Evolutionary conservation across 2,113 vertebrate species (phyloP), one percentile per base, ranked within the genome.

Genomic region (Microcebus lehilahytsara): DNA sequence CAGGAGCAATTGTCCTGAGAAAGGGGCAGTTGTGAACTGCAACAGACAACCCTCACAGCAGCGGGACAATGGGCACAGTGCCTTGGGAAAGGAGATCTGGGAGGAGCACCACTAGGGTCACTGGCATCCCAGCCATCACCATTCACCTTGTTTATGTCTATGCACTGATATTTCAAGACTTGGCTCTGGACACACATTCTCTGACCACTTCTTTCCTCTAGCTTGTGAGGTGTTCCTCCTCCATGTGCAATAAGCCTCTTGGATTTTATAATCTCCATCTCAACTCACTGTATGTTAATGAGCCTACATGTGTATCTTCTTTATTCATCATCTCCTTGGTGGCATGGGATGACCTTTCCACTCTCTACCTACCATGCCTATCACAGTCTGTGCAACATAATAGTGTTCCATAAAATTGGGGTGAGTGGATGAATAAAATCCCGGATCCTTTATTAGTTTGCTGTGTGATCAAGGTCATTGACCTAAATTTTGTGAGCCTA

Each of bases 161-260:
- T 25, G 74, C 14, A 66, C 58, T 83, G 16, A 27, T 10, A 66
- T 93, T 94, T 85, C 34, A 91, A 83, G 77, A 67, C 19, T 32
- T 64, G 56, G 27, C 25, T 53, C 17, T 89, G 56, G 1, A 5
- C 27, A 22, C 51, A 25, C 3, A 25, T 46, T 88, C 34, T 89
- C 64, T 91, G 56, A 85, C 25, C 16, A 6, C 0, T 69, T 83
- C 12, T 83, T 67, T 85, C 13, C 32, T 77, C 72, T 22, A 58
- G 56, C 4, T 69, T 13, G 14, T 42, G 62, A 80, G n/a, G 4
- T 14, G 17, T 53, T 20, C 32, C 30, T 88, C 3, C 1, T 95
- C 58, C 83, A 27, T 74, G 6, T 64, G 69, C 53, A 69, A 4
- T 37, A 69, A 91, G 25, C 32, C 49, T 81, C 37, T 12, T 53